Base-by-base conservation (phyloP, 37 sponge, comb jelly and placozoan species). In the Aphrocallistes beatrix region DNA sequence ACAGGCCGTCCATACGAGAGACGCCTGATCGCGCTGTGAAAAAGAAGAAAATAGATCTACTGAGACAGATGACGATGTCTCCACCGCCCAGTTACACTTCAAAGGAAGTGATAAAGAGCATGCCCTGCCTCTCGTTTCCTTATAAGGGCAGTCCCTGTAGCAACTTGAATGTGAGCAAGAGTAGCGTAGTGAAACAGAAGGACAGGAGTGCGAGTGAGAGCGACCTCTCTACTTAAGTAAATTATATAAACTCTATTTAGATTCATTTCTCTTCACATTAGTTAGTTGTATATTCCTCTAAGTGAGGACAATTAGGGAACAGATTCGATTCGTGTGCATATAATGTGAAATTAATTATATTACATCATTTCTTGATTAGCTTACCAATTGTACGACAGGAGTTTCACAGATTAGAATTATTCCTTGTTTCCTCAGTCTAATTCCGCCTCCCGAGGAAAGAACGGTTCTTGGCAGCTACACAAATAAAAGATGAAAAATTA, bases 371-470 rank as follows among this genome's bases (percentile, higher is more conserved):
- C n/a, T n/a, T 60, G n/a, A 3, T 13, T 19, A 32, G n/a, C 75
- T 60, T 30, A 60, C 75, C 75, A 60, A 60, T 60, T 60, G 75
- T 6, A 60, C 75, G 25, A 60, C 75, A 32, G 75, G 75, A 60
- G 75, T 60, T 60, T 60, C 75, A 13, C 75, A 60, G 3, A 60
- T 28, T 19, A 60, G 34, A 6, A 60, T 60, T 19, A 60, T 60
- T 60, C 75, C 75, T 60, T 19, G 75, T 60, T 60, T 60, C 75
- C 75, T 60, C 21, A 60, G 75, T 6, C 75, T 19, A 25, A 60
- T 60, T 3, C 75, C 75, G 10, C 75, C 75, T 19, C 28, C 34
- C n/a, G 75, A 60, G 34, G 75, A 60, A 1, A 60, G 75, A 60
- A 60, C 75, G n/a, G 75, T 60, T 19, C 75, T 19, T 60, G 75